Base-by-base conservation (phyloP, 2,797 vertebrate genomes). In the Amniataba percoides region DNA sequence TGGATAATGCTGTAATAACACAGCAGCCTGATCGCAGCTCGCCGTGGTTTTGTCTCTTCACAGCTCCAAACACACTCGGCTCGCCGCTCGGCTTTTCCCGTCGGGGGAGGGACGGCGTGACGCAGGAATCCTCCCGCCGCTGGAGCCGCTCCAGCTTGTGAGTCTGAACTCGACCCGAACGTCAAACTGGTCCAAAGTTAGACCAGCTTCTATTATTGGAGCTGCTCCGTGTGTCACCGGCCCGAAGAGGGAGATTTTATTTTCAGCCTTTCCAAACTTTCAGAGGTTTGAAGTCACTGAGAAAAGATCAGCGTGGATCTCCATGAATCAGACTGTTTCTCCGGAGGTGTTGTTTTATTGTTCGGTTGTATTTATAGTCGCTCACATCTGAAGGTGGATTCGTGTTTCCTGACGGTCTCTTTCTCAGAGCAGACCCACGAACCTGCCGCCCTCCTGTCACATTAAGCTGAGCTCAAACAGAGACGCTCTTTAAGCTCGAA, bases 1-100 rank as follows among this genome's bases (percentile, higher is more conserved):
- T 92, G 90, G 89, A 92, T 92, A 90, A 93, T 91, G 81, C 82
- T 81, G 58, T 92, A 92, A 93, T 91, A 90, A 93, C 90, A 90
- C 74, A 74, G 89, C 76, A 84, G 81, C 27, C 86, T 81, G 79
- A 85, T 83, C 80, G 39, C 65, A 70, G 81, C 71, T 69, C 78
- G 55, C 68, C 71, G 92, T 81, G 93, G 94, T 89, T 79, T 85
- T 19, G 34, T 71, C 61, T 78, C 71, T 82, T 88, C 88, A 71
- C 92, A 78, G 86, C 86, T 92, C 84, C 31, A 79, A 78, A 78
- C 80, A 65, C 85, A 2, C 56, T 84, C 81, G 57, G 71, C 59
- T 77, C 61, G 40, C 66, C 67, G 69, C 83, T 74, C 67, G 87
- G 71, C 40, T 90, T 89, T 81, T 83, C 89, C 88, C 48, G 59